Percentiles rank a stretch among this genome's conserved stretches.
phyloP scores from a whole-genome alignment of 2,888 invertebrate species.

The Leucophora obtusa region DNA sequence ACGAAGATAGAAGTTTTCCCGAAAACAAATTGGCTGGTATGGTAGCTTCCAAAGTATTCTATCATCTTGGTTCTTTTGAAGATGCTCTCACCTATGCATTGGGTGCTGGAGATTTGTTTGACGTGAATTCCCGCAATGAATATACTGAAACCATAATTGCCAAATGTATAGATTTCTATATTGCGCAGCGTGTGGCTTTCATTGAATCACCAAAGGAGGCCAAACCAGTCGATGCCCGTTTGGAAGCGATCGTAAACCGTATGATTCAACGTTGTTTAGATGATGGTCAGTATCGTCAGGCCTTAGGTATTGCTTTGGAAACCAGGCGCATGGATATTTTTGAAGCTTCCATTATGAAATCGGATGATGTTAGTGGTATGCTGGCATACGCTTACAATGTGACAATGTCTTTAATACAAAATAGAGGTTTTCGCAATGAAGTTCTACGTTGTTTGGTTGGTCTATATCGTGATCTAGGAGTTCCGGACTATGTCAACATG shows the following conservation, averaged over 20 bases:
- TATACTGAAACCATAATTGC: constrained; percentile 98
- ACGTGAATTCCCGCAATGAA: constrained; percentile 95
- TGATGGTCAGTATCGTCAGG: constrained; percentile 96
- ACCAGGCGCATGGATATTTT: constrained; percentile 98
- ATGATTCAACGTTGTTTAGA: constrained; percentile 98
- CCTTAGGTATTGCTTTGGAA: constrained; percentile 96
- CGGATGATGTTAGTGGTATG: constrained; percentile 94
- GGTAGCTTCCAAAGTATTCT: constrained; percentile 98
- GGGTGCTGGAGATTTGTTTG: constrained; percentile 95
- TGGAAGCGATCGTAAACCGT: constrained; percentile 96
- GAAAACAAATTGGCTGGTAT: constrained; percentile 96
- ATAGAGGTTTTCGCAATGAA: constrained; percentile 93
- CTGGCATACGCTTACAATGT: constrained; percentile 97
- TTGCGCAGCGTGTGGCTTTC: constrained; percentile 88
- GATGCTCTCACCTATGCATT: constrained; percentile 98
- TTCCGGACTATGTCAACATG: constrained; percentile 99
- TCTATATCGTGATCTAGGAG: constrained; percentile 91
- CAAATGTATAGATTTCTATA: constrained; percentile 98
- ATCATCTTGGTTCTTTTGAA: constrained; percentile 97
- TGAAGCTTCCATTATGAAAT: constrained; percentile 92
- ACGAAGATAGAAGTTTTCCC: constrained; percentile 93
- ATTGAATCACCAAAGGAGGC: constrained; percentile 84
- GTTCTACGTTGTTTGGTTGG: constrained; percentile 93
- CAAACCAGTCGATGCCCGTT: constrained; percentile 87
- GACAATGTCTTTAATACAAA: constrained; percentile 97